phyloP scores from a whole-genome alignment of 2,888 invertebrate genomes.

The Thereva nobilitata region DNA sequence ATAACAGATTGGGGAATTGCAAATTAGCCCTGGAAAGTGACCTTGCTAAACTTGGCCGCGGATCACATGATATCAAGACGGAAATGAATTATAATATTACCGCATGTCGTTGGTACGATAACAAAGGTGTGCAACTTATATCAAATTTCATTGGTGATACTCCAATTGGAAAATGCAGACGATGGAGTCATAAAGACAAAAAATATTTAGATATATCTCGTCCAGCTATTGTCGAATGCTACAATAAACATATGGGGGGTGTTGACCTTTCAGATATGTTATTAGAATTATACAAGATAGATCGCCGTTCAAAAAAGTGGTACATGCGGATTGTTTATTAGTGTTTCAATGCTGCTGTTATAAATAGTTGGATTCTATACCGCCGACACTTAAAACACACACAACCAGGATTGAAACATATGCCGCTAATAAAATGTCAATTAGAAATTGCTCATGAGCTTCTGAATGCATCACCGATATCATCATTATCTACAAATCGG shows the following conservation, averaged over 20 bases:
- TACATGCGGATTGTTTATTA: constrained; percentile 39
- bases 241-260: constrained; percentile 38
- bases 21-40: constrained; percentile 38
- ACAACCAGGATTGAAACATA: background rate
- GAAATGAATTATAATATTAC: constrained; percentile 41
- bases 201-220: constrained; percentile 40
- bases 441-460: background rate
- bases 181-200: constrained; percentile 39
- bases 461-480: background rate
- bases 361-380: constrained; percentile 17
- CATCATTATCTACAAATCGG: background rate
- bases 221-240: constrained; percentile 39
- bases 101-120: constrained; percentile 42
- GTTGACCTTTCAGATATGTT: constrained; percentile 38
- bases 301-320: constrained; percentile 40
- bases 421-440: background rate
- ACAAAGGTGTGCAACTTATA: constrained; percentile 42
- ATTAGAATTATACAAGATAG: constrained; percentile 39
- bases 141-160: constrained; percentile 42
- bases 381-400: background rate
- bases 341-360: constrained; percentile 34
- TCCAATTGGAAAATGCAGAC: constrained; percentile 41
- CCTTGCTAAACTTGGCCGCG: constrained; percentile 40
- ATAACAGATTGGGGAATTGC: constrained; percentile 40
- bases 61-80: constrained; percentile 41